Evolutionary conservation across 1,140 invertebrate species (phyloP).

Genomic region (Bactericera cockerelli): DNA sequence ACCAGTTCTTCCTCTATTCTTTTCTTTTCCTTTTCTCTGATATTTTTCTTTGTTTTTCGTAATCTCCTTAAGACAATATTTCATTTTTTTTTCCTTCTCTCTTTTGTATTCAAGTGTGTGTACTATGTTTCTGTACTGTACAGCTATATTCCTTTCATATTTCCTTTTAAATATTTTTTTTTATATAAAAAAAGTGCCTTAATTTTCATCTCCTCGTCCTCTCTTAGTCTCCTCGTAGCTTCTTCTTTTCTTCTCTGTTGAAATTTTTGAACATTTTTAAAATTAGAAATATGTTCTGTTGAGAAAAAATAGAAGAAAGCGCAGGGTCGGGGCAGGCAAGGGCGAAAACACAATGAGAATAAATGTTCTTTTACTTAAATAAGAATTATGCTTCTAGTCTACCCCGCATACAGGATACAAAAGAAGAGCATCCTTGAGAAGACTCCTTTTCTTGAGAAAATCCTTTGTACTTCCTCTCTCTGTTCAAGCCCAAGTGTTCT

Average conservation of each 20-base stretch:
- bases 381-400: neutral
- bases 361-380: neutral
- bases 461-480: no score
- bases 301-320: neutral
- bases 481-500: no score
- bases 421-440: no score
- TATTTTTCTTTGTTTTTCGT: slow-evolving; percentile 6
- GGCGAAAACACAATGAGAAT: neutral
- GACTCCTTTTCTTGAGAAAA: no score
- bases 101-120: neutral
- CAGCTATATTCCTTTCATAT: no score
- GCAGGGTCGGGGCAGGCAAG: no score
- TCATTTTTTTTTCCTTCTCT: slow-evolving; percentile 8
- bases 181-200: no score
- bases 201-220: no score
- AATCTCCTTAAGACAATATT: slow-evolving; percentile 8
- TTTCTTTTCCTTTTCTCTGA: neutral
- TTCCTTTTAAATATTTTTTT: no score
- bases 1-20: neutral
- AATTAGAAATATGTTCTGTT: slow-evolving; percentile 7
- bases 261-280: slow-evolving; percentile 8
- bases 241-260: neutral
- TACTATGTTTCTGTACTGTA: no score
- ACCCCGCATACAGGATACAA: no score
- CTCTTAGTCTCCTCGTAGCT: no score